These are phyloP conservation scores for Peromyscus melanophrys DNA, from an alignment of 2,797 vertebrate genomes.

Conservation along the genomic window DNA sequence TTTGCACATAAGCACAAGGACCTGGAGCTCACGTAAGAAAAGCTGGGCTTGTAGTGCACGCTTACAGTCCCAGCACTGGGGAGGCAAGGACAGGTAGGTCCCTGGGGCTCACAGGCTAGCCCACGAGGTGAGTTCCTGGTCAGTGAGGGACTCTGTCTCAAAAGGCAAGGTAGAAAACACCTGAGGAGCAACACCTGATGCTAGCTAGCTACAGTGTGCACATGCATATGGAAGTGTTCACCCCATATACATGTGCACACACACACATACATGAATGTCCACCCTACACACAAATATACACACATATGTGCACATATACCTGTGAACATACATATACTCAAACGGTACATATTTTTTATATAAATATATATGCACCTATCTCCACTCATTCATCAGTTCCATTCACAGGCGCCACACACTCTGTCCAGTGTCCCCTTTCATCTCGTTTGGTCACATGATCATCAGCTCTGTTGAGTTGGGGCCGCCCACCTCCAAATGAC, in stretches of 20 bases:
- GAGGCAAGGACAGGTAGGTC: background rate
- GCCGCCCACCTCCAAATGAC: background rate
- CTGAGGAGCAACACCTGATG: background rate
- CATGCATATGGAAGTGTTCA: background rate
- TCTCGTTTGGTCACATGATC: background rate
- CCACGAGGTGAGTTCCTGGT: background rate
- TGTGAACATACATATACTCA: background rate
- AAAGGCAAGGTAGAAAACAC: background rate
- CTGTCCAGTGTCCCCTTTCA: background rate
- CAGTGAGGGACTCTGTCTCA: background rate
- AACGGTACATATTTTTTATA: background rate
- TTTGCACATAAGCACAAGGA: no score
- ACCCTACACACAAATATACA: background rate
- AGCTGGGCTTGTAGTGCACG: background rate
- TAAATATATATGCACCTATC: background rate
- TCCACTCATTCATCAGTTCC: background rate
- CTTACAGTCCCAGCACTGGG: background rate
- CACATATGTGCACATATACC: no score
- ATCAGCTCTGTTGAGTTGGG: background rate
- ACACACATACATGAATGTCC: no score
- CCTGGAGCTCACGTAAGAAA: background rate
- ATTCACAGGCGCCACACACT: no score
- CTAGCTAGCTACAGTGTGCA: background rate
- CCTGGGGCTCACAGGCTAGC: background rate
- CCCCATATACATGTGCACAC: background rate